These are phyloP conservation scores for Parambassis ranga DNA, from an alignment of 2,797 vertebrate species.

Conservation along the genomic window DNA sequence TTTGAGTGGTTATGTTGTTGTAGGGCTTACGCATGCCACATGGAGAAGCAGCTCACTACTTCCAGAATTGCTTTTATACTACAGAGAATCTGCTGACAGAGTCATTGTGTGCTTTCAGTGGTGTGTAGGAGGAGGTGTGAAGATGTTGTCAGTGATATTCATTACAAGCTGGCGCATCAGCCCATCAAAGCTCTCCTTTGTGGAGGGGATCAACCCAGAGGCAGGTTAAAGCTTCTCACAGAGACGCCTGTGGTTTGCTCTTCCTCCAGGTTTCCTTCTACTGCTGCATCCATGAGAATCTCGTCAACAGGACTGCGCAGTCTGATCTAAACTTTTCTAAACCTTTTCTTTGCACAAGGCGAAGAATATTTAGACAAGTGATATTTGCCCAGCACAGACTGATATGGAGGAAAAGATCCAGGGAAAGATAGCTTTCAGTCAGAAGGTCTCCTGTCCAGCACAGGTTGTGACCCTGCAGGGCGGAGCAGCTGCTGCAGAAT, in stretches of 20 bases:
- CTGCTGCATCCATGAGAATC: neutral
- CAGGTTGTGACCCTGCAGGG: slow-evolving; percentile 63
- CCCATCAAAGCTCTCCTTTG: slow-evolving; percentile 74
- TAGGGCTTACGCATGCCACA: neutral
- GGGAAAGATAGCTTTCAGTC: neutral
- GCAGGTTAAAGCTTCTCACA: slow-evolving; percentile 63
- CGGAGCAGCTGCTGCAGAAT: slow-evolving; percentile 47
- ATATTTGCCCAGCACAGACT: neutral
- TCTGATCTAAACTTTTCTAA: neutral
- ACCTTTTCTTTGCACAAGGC: neutral
- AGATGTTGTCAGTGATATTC: slow-evolving; percentile 61
- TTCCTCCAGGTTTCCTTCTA: slow-evolving; percentile 40
- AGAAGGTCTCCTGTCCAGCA: slow-evolving; percentile 40
- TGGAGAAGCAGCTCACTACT: too few species aligned
- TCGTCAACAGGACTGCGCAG: neutral
- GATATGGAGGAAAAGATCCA: neutral
- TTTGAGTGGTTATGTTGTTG: too few species aligned
- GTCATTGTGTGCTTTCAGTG: slow-evolving; percentile 45
- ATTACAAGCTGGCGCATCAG: slow-evolving; percentile 62
- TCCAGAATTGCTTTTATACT: slow-evolving; percentile 8
- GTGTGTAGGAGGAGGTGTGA: slow-evolving; percentile 54
- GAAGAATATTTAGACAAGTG: neutral
- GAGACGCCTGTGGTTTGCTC: slow-evolving; percentile 60
- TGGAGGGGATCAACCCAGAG: slow-evolving; percentile 59
- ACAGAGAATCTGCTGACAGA: slow-evolving; percentile 39